Evolutionary conservation across 37 sponge, comb jelly and placozoan genomes (phyloP).

Genomic region (Bolinopsis microptera): DNA sequence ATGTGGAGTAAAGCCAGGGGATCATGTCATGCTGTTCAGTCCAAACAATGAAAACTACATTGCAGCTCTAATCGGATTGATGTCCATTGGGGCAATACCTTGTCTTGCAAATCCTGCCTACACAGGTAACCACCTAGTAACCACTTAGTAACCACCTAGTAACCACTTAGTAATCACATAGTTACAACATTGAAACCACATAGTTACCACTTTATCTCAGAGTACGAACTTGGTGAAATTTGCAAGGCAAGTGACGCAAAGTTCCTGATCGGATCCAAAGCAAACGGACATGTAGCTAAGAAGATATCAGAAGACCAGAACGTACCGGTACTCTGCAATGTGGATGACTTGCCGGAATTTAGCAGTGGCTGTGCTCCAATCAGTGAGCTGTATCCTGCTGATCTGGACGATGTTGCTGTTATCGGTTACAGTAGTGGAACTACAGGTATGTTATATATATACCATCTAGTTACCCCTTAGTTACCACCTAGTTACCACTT

Average conservation of each 20-base stretch:
- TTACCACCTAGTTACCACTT: too few species aligned
- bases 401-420: background rate
- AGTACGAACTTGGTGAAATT: background rate
- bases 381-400: background rate
- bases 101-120: slow-evolving; percentile 12
- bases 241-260: background rate
- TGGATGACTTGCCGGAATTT: background rate
- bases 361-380: background rate
- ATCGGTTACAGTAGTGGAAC: background rate
- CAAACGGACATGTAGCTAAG: background rate
- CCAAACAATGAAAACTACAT: slow-evolving; percentile 1
- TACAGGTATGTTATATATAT: background rate
- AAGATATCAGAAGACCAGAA: slow-evolving; percentile 5
- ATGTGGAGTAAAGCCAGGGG: background rate
- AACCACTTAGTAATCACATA: background rate
- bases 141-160: background rate
- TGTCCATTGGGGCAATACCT: slow-evolving; percentile 1
- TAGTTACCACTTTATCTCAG: background rate
- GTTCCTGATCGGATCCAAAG: background rate
- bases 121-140: background rate
- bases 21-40: slow-evolving; percentile 20
- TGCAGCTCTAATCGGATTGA: background rate
- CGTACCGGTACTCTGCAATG: background rate
- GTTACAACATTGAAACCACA: background rate
- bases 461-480: too few species aligned